Conservation (phyloP, 1,140 invertebrate genomes). For the Lasaia peninsularis region DNA sequence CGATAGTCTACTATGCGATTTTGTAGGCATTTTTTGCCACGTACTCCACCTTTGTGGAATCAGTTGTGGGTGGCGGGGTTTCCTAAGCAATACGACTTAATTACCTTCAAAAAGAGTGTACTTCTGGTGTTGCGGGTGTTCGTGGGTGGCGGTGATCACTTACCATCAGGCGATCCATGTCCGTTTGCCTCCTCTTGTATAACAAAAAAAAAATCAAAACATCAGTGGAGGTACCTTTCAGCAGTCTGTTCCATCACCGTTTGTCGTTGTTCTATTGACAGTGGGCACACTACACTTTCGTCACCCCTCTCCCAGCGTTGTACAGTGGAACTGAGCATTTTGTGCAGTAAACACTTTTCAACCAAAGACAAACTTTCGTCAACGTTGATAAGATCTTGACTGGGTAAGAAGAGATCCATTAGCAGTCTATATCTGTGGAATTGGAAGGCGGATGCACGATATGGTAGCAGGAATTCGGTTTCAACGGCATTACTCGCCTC, state of each 20-base stretch:
- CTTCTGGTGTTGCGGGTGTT: too few species aligned
- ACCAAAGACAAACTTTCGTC: constrained; percentile 59
- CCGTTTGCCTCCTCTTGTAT: too few species aligned
- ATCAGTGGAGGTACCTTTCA: constrained; percentile 32
- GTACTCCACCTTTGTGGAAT: too few species aligned
- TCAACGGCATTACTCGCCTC: constrained; percentile 60
- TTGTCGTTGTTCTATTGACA: constrained; percentile 47
- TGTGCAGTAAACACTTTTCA: constrained; percentile 80
- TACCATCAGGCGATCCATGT: too few species aligned
- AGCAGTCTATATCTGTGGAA: constrained; percentile 79
- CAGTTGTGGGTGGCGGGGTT: too few species aligned
- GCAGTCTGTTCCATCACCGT: constrained; percentile 38
- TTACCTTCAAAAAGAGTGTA: too few species aligned
- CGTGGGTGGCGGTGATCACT: too few species aligned
- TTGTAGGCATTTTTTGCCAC: too few species aligned
- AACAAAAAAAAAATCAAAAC: background rate
- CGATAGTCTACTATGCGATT: too few species aligned
- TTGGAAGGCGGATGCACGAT: constrained; percentile 78
- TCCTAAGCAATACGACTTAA: too few species aligned
- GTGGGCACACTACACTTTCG: constrained; percentile 70
- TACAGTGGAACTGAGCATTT: constrained; percentile 79
- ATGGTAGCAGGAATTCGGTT: constrained; percentile 77
- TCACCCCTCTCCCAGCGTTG: constrained; percentile 74
- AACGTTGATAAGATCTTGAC: constrained; percentile 63
- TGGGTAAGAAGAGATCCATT: constrained; percentile 79